Conservation (phyloP, 1,140 invertebrate genomes). For the Zaprionus ornatus region DNA sequence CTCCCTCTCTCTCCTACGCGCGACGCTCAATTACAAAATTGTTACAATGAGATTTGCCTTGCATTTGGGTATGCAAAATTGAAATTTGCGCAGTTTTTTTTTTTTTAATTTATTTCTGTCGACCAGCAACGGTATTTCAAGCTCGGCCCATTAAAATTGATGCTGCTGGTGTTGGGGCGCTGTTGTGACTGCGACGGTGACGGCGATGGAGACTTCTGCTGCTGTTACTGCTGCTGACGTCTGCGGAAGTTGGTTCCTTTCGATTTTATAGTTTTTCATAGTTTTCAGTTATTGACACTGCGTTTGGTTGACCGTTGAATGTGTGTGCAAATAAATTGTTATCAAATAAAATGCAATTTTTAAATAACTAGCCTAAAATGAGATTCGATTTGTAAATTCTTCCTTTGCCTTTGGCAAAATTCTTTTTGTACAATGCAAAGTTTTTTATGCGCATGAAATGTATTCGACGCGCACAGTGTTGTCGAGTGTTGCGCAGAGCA, state of each 20-base stretch:
- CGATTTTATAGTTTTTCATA: slow-evolving; percentile 60
- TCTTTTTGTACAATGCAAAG: slow-evolving; percentile 26
- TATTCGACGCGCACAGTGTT: slow-evolving; percentile 54
- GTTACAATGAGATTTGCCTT: slow-evolving; percentile 46
- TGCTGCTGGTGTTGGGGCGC: slow-evolving; percentile 30
- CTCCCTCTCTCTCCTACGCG: neutral
- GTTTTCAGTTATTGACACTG: slow-evolving; percentile 41
- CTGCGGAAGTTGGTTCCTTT: slow-evolving; percentile 63
- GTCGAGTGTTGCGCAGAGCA: slow-evolving; percentile 3
- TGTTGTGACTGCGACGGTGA: slow-evolving; percentile 13
- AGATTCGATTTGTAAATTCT: slow-evolving; percentile 65
- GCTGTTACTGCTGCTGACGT: slow-evolving; percentile 58
- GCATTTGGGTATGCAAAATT: slow-evolving; percentile 29
- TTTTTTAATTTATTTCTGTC: neutral
- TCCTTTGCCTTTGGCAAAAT: slow-evolving; percentile 30
- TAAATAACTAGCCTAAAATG: slow-evolving; percentile 38
- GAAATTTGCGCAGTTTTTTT: slow-evolving; percentile 22
- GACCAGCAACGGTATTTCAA: slow-evolving; percentile 18
- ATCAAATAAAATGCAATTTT: slow-evolving; percentile 46
- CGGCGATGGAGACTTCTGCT: slow-evolving; percentile 40
- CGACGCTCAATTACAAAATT: slow-evolving; percentile 31
- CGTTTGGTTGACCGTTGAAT: slow-evolving; percentile 4
- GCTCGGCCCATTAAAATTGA: slow-evolving; percentile 24
- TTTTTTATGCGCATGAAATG: slow-evolving; percentile 64
- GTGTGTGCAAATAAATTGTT: neutral